Conservation (phyloP, 2,888 invertebrate genomes). For the Geotrupes spiniger region DNA sequence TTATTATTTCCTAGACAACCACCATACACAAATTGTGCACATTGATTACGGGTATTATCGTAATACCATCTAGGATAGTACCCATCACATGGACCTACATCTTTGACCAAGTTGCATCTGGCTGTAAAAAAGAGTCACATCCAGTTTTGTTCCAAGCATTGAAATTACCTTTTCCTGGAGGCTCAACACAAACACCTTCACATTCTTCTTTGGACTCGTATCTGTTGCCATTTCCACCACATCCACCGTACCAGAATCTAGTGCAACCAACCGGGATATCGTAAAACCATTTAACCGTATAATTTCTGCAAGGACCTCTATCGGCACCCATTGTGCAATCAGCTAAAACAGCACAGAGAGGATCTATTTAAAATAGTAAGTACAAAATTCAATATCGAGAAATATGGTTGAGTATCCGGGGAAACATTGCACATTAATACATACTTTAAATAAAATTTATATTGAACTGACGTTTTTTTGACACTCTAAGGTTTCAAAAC, state of each 20-base stretch:
- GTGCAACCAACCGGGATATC: constrained; percentile 84
- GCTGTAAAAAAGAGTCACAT: constrained; percentile 50
- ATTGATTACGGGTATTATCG: constrained; percentile 70
- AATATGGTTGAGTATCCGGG: too few relatives aligned
- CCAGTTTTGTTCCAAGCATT: background rate
- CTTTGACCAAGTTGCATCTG: constrained; percentile 75
- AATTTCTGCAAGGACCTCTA: constrained; percentile 77
- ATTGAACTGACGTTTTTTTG: too few relatives aligned
- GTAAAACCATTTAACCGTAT: constrained; percentile 83
- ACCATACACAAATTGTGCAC: constrained; percentile 83
- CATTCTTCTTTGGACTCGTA: constrained; percentile 82
- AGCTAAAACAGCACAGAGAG: too few relatives aligned
- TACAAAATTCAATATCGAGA: too few relatives aligned
- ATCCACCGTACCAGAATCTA: constrained; percentile 91
- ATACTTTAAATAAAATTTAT: too few relatives aligned
- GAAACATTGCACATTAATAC: too few relatives aligned
- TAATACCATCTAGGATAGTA: constrained; percentile 83
- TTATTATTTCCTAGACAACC: constrained; percentile 93
- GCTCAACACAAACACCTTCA: constrained; percentile 75
- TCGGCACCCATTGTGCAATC: constrained; percentile 72
- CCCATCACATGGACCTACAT: constrained; percentile 77
- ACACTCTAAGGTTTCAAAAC: too few relatives aligned
- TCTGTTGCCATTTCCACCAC: constrained; percentile 84
- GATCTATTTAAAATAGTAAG: too few relatives aligned
- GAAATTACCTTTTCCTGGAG: constrained; percentile 61